Base-by-base conservation (phyloP, 2,797 vertebrate genomes). In the Masticophis lateralis region DNA sequence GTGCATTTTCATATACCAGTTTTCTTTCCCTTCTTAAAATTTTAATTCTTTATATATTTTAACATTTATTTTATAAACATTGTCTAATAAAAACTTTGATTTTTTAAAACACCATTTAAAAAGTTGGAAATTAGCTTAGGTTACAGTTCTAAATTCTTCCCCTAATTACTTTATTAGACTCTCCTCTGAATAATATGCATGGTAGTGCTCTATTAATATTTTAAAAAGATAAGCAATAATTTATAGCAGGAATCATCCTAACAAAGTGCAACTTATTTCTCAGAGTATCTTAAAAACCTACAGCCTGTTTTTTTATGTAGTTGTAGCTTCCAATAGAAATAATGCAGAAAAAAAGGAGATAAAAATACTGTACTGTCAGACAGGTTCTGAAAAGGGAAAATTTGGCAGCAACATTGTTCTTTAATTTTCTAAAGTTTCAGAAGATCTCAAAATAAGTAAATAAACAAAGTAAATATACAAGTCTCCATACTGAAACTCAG, bases 391-490 rank as follows among this genome's bases (percentile, higher is more conserved):
- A 96, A 59, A 95, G 97, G 92, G 97, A 95, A 97, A 95, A 96
- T 95, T 96, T 95, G 95, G 94, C 96, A 97, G 94, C 97, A 97
- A 97, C 97, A 97, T 94, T 96, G 69, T 97, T 90, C 97, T 97
- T 87, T 27, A 51, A 79, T 95, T 95, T 97, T 98, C 97, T 97
- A 96, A 97, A 96, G 56, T 97, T 91, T 97, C 95, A 96, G 96
- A 96, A 97, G 95, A 97, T 97, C 95, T 97, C 96, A 97, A 83
- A 97, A 95, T 96, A 97, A 97, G 94, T 94, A 98, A 97, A 98
- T 97, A 98, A 98, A 97, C 97, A 98, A 97, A 98, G 97, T 98
- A 98, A 98, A 98, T 98, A 98, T 97, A 97, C 98, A 96, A 97
- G 97, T 97, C 97, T 97, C 96, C 97, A 97, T 98, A 98, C 98